Conservation (phyloP, 1,140 invertebrate species). For the Brachionus koreanus region DNA sequence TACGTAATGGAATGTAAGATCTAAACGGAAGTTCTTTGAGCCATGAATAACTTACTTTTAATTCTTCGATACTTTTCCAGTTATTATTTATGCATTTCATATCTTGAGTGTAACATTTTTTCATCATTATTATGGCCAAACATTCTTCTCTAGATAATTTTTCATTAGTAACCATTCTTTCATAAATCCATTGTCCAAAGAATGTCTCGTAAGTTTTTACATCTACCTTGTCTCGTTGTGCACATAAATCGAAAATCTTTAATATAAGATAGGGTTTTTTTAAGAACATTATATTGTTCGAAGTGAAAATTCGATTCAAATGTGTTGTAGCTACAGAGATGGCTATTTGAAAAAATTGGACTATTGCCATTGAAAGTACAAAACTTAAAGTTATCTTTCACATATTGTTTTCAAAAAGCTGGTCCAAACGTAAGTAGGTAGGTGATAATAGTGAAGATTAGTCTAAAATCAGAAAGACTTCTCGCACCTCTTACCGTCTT, state of each 20-base stretch:
- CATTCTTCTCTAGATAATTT: not conserved
- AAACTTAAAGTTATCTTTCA: not conserved
- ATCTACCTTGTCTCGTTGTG: not conserved
- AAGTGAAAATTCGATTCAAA: not conserved
- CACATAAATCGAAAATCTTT: not conserved
- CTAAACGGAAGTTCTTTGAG: not conserved
- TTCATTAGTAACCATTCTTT: not conserved
- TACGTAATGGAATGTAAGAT: not conserved
- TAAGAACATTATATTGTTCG: not conserved
- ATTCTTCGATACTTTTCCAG: not conserved
- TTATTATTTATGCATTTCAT: not conserved
- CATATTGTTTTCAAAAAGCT: not conserved
- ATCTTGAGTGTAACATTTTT: not conserved
- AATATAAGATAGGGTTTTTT: not conserved
- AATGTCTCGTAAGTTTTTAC: conserved; percentile 1
- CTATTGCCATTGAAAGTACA: conserved; percentile 10
- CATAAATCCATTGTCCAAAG: not conserved
- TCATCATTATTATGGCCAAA: not conserved
- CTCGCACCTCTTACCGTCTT: not conserved
- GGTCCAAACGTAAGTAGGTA: not conserved
- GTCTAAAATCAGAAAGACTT: not conserved
- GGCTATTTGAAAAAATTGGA: not conserved
- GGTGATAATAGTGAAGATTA: not conserved
- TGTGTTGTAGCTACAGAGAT: not conserved
- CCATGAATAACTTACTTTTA: not conserved